Percentiles rank a stretch among this genome's conserved stretches.
phyloP scores from a whole-genome alignment of 2,113 vertebrate species.

The Entomyzon cyanotis region DNA sequence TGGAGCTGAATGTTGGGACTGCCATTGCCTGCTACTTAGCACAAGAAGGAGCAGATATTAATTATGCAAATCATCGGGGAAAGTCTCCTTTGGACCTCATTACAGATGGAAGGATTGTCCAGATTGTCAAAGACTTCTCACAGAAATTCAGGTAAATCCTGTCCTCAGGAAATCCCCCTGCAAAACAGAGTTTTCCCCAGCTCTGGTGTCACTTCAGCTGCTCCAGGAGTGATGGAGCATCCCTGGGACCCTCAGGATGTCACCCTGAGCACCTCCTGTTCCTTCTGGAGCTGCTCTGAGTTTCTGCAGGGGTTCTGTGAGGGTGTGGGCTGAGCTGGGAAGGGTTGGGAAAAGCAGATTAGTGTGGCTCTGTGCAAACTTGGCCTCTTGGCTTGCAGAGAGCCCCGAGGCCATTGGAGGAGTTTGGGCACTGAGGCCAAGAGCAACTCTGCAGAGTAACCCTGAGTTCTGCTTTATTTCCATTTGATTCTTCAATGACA shows the following conservation, averaged over 20 bases:
- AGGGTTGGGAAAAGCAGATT: background rate
- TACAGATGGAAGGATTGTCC: constrained; percentile 78
- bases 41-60: constrained; percentile 90
- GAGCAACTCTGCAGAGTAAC: background rate
- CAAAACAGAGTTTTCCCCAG: background rate
- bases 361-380: background rate
- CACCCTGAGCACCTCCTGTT: background rate
- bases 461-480: background rate
- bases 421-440: background rate
- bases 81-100: constrained; percentile 90
- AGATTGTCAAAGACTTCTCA: constrained; percentile 89
- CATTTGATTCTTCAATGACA: background rate
- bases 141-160: constrained; percentile 89
- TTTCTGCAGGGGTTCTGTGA: background rate
- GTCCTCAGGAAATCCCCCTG: background rate
- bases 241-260: background rate
- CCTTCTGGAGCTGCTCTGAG: background rate
- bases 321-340: background rate
- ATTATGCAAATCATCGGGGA: constrained; percentile 93
- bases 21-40: constrained; percentile 92
- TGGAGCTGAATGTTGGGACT: constrained; percentile 84
- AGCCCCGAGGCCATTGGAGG: background rate
- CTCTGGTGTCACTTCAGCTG: background rate
- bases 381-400: background rate
- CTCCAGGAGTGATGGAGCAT: background rate